Percentiles rank a stretch among this genome's conserved stretches.
These are phyloP conservation scores for Sinocyclocheilus grahami DNA, from an alignment of 2,113 vertebrate genomes.

Conservation along the genomic window DNA sequence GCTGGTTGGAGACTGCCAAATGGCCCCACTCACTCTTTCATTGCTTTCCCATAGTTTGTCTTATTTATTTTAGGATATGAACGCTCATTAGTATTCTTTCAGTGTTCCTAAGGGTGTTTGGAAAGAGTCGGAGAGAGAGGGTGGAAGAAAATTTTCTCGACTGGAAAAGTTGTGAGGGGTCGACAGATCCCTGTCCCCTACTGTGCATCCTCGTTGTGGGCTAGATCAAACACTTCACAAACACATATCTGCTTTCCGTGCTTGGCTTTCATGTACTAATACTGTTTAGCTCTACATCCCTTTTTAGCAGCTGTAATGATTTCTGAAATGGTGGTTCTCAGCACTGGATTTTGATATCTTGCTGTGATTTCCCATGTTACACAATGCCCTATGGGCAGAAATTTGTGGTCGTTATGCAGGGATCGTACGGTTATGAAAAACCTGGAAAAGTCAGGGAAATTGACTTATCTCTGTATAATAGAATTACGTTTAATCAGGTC, in stretches of 20 bases:
- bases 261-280: conserved; percentile 50
- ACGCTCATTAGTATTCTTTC: conserved; percentile 42
- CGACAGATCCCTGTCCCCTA: conserved; percentile 46
- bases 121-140: not conserved
- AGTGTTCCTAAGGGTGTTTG: not conserved
- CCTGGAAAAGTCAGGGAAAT: too few relatives aligned
- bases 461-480: too few relatives aligned
- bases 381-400: conserved; percentile 10
- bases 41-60: not conserved
- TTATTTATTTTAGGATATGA: conserved; percentile 41
- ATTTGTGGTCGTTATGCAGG: not conserved
- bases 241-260: conserved; percentile 37
- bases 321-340: conserved; percentile 40
- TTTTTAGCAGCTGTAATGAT: conserved; percentile 51
- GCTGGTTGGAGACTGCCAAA: not conserved
- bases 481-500: too few relatives aligned
- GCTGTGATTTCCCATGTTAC: conserved; percentile 21
- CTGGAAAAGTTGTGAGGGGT: conserved; percentile 28
- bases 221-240: conserved; percentile 58
- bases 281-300: conserved; percentile 45
- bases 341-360: conserved; percentile 2
- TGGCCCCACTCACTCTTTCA: not conserved
- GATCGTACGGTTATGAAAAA: too few relatives aligned
- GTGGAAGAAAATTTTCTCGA: conserved; percentile 29
- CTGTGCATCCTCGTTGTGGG: conserved; percentile 47